These are phyloP conservation scores for Cyanoramphus novaezelandiae DNA, from an alignment of 2,113 vertebrate species.

Conservation along the genomic window DNA sequence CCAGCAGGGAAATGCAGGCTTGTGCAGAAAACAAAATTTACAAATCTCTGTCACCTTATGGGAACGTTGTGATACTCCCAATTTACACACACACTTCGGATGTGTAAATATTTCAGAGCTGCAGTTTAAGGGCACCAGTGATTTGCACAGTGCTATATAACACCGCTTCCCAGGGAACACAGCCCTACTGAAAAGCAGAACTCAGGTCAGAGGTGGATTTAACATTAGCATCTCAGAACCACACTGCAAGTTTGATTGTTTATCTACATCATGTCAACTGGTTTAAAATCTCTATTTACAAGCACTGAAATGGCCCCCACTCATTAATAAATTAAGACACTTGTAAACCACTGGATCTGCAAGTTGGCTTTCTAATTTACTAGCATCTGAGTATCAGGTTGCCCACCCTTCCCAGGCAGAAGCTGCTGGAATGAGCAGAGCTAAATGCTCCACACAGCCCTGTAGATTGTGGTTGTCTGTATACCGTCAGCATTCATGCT, in stretches of 20 bases:
- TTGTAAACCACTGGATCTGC: constrained; percentile 61
- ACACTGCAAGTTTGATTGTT: constrained; percentile 42
- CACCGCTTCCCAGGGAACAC: constrained; percentile 49
- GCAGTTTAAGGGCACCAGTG: constrained; percentile 59
- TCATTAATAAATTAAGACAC: constrained; percentile 71
- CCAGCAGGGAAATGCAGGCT: not conserved
- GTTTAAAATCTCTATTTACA: constrained; percentile 71
- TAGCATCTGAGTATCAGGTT: not conserved
- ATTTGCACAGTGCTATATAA: constrained; percentile 60
- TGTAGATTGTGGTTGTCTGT: not conserved
- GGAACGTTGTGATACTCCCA: constrained; percentile 17
- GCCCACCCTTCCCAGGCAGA: not conserved
- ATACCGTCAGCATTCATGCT: not conserved
- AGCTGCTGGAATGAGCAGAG: not conserved
- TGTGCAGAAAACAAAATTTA: constrained; percentile 45
- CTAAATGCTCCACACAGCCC: not conserved
- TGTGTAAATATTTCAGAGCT: constrained; percentile 55
- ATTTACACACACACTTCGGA: constrained; percentile 58
- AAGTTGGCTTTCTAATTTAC: constrained; percentile 54
- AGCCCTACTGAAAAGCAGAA: constrained; percentile 10
- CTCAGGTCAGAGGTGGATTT: constrained; percentile 55
- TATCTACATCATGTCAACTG: constrained; percentile 50
- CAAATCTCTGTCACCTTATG: constrained; percentile 43
- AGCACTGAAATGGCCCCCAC: constrained; percentile 31
- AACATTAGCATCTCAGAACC: constrained; percentile 46